A percentile compares a stretch with the other conserved stretches of the same genome.
These are phyloP conservation scores for Saguinus midas DNA, from an alignment of 2,113 vertebrate genomes.

Conservation along the genomic window DNA sequence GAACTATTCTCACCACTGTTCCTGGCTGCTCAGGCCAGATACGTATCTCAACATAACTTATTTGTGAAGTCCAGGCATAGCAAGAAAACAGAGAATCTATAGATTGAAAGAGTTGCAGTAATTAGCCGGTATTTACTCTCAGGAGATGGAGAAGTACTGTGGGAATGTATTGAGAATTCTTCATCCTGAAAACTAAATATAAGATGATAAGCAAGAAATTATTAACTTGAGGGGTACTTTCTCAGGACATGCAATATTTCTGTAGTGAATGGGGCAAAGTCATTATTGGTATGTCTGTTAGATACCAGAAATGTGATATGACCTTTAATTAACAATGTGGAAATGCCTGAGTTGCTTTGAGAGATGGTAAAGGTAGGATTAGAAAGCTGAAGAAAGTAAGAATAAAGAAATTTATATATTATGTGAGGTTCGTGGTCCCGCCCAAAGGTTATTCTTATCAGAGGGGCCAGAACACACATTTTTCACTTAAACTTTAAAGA, in stretches of 20 bases:
- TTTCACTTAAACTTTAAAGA: neutral
- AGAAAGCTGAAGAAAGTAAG: neutral
- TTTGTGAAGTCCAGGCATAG: neutral
- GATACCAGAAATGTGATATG: neutral
- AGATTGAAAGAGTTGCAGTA: neutral
- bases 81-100: neutral
- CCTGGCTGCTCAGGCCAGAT: neutral
- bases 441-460: neutral
- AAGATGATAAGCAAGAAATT: too few species aligned
- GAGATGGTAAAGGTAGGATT: neutral
- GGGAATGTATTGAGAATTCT: neutral
- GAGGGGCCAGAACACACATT: neutral
- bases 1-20: neutral
- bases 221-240: neutral
- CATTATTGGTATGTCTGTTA: neutral
- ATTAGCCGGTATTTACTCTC: neutral
- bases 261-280: neutral
- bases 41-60: neutral
- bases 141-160: neutral
- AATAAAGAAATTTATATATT: neutral
- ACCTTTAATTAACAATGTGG: neutral
- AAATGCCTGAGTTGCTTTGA: neutral
- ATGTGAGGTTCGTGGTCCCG: neutral
- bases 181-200: neutral
- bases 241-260: neutral